Percentiles rank a stretch among this genome's conserved stretches.
Evolutionary conservation across 2,888 invertebrate genomes (phyloP).

Genomic region (Lepidochrysops patricia): DNA sequence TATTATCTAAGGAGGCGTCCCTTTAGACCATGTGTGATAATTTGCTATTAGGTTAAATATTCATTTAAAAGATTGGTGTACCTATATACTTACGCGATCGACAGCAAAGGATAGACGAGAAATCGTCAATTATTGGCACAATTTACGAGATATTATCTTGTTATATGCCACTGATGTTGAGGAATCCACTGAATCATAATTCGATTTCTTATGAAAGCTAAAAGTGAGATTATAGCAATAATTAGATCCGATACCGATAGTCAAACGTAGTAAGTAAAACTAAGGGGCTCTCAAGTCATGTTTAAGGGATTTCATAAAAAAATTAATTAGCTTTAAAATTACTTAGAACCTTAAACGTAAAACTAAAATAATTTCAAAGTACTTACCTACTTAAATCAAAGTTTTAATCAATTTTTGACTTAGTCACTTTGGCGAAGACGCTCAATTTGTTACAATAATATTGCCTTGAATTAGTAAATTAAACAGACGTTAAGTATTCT

Average conservation of each 20-base stretch:
- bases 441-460: neutral
- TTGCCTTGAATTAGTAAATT: neutral
- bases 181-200: conserved; percentile 2
- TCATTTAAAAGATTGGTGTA: no score
- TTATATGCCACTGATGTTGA: conserved; percentile 5
- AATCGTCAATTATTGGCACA: neutral
- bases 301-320: no score
- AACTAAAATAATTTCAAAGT: neutral
- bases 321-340: no score
- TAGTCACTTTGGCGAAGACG: neutral
- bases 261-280: no score
- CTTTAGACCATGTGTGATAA: no score
- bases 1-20: no score
- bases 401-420: neutral
- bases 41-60: no score
- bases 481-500: neutral
- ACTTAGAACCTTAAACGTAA: no score
- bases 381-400: no score
- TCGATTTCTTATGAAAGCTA: conserved; percentile 11
- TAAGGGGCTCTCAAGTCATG: no score
- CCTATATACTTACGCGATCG: no score
- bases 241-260: neutral
- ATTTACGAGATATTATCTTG: conserved; percentile 3
- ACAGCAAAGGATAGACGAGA: neutral
- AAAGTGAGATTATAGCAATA: neutral